Evolutionary conservation across 2,888 invertebrate genomes (phyloP), one percentile per base, ranked within the genome.

Genomic region (Trachelus stipa): DNA sequence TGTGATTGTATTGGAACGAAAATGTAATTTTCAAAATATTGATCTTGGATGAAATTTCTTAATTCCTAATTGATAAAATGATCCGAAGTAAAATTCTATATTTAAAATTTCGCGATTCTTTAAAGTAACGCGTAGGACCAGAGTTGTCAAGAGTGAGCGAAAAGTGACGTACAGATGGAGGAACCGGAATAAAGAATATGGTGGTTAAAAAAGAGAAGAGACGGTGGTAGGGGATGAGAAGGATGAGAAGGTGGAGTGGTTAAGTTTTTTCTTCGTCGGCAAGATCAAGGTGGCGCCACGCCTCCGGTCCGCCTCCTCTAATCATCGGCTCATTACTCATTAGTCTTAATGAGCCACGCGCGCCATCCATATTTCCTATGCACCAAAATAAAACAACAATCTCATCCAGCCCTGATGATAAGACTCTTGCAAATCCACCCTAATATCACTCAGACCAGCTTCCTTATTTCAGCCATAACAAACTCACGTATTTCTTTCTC

Each of bases 301-400:
- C 91, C 91, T 88, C 88, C 83, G 85, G 88, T 88, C 90, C 91
- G 90, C 91, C 91, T 90, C 87, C 90, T 90, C 89, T 91, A 91
- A 91, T 91, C 91, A 90, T 90, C 90, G 88, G 85, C 90, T 91
- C 91, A 90, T 91, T 91, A 91, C 91, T 91, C 91, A 91, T 91
- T 91, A 91, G 89, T 84, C 79, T 90, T 91, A 91, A 91, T 91
- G 91, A 91, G 91, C 87, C 88, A 87, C 91, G 90, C 87, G 90
- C 88, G 87, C 88, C 86, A 83, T 86, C 84, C 82, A 79, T 85
- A 84, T 71, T 77, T 75, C 73, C 79, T 71, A 73, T 76, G 23
- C 30, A 31, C 68, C 69, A 77, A 6, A 34, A 34, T 69, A 78
- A 79, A 81, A 85, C 82, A 83, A 81, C 82, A 81, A 80, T 78